Conservation (phyloP, 2,888 invertebrate genomes). For the Drosophila kuntzei region DNA sequence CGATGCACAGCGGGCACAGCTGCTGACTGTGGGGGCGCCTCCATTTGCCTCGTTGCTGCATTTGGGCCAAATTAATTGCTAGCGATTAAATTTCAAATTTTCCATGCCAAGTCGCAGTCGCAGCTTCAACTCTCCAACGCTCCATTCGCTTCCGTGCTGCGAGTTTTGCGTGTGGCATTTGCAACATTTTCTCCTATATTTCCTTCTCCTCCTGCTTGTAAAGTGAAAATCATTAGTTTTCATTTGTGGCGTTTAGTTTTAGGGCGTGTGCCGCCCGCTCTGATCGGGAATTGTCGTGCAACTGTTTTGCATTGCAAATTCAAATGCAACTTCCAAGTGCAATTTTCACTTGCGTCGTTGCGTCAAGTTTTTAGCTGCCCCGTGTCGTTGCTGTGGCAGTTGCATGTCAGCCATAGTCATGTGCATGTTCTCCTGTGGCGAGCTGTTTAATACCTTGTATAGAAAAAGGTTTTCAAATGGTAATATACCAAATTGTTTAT, state of each 20-base stretch:
- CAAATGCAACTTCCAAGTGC: conserved; percentile 58
- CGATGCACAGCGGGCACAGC: conserved; percentile 72
- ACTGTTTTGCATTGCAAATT: conserved; percentile 79
- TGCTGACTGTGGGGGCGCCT: conserved; percentile 75
- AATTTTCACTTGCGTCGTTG: conserved; percentile 75
- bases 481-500: background rate
- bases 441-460: conserved; percentile 17
- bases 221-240: conserved; percentile 80
- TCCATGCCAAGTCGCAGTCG: conserved; percentile 63
- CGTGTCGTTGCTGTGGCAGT: conserved; percentile 60
- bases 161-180: conserved; percentile 65
- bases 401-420: conserved; percentile 65
- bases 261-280: conserved; percentile 68
- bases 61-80: conserved; percentile 79
- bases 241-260: conserved; percentile 76
- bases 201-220: conserved; percentile 26
- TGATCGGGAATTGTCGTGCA: conserved; percentile 61
- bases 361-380: conserved; percentile 32
- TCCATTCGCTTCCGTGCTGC: conserved; percentile 75
- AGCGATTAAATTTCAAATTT: conserved; percentile 82
- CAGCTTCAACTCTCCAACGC: conserved; percentile 14
- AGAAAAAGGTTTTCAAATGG: background rate
- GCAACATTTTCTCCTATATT: conserved; percentile 23
- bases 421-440: conserved; percentile 52
- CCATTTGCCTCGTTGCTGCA: conserved; percentile 63